Conservation (phyloP, 2,888 invertebrate species). For the Zhengitettix transpicula region DNA sequence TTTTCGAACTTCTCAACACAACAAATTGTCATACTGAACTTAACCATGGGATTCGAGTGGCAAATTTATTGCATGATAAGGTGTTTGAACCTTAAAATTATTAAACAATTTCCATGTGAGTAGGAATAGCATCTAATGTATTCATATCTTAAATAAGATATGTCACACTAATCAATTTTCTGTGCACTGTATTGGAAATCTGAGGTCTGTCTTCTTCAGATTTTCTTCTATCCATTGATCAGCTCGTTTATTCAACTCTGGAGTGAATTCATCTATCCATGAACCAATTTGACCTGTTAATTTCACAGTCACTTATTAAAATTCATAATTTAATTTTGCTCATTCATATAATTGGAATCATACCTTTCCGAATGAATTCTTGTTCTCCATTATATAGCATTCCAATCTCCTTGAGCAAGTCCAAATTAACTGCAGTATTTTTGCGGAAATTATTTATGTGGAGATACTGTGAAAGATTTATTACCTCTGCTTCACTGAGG, state of each 20-base stretch:
- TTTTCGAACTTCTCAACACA: too few relatives aligned
- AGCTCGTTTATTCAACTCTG: conserved; percentile 44
- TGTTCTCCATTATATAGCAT: conserved; percentile 39
- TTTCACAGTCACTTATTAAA: neutral
- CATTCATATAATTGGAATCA: conserved; percentile 11
- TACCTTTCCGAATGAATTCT: conserved; percentile 51
- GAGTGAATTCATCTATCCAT: conserved; percentile 55
- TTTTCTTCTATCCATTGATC: conserved; percentile 53
- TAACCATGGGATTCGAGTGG: too few relatives aligned
- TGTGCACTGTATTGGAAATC: conserved; percentile 29
- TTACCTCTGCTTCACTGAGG: conserved; percentile 32
- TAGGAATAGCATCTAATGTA: too few relatives aligned
- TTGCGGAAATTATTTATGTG: conserved; percentile 65
- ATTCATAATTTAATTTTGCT: too few relatives aligned
- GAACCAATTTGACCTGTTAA: conserved; percentile 33
- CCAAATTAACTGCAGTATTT: conserved; percentile 62
- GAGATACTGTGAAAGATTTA: conserved; percentile 49
- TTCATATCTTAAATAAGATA: too few relatives aligned
- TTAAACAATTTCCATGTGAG: too few relatives aligned
- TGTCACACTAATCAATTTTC: too few relatives aligned
- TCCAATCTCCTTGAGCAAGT: conserved; percentile 42
- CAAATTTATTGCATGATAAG: too few relatives aligned
- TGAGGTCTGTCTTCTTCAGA: conserved; percentile 38
- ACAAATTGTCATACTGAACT: too few relatives aligned
- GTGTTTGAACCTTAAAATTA: too few relatives aligned